Evolutionary conservation across 2,888 invertebrate species (phyloP), one percentile per base, ranked within the genome.

Genomic region (Liopterus haemorrhoidalis): DNA sequence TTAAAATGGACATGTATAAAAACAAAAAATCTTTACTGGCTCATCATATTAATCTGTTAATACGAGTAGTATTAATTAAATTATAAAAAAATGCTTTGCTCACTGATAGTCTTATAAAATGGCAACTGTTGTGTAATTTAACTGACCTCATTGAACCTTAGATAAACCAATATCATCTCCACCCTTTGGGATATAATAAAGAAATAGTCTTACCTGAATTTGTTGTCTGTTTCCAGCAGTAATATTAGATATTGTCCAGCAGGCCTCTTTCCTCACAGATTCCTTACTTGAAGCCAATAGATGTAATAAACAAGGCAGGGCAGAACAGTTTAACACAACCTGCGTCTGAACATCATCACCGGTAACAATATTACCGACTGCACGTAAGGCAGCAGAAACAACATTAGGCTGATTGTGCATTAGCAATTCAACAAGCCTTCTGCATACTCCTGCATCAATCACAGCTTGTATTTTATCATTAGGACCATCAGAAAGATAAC

Each of bases 381-480:
- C 95, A 41, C 96, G 75, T 47, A 97, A 66, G 4, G 95, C 95
- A 24, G 96, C 95, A 11, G 90, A 88, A 5, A 89, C 84, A 12
- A 94, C 92, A 49, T 81, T 85, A 46, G 84, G 79, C 60, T 86
- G 82, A 51, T 79, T 79, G 67, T 89, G 85, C 81, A 89, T 91
- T 18, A 69, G 49, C 25, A 68, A 55, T 54, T 69, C 68, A 2
- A 68, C 68, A 11, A 69, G 48, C 37, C 66, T 77, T 56, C 91
- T 76, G 63, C 92, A 93, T 28, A 96, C 94, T 1, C 94, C 94
- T 9, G 93, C 87, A 68, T 95, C 91, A 53, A 97, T 92, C 38
- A 96, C 95, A 22, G 91, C 89, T 72, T 95, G 95, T 59, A 97
- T 96, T 72, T 94, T 95, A 57, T 96, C 93, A 68, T 96, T 94